Percentiles rank a stretch among this genome's conserved stretches.
These are phyloP conservation scores for Engystomops pustulosus DNA, from an alignment of 2,113 vertebrate genomes.

Conservation along the genomic window DNA sequence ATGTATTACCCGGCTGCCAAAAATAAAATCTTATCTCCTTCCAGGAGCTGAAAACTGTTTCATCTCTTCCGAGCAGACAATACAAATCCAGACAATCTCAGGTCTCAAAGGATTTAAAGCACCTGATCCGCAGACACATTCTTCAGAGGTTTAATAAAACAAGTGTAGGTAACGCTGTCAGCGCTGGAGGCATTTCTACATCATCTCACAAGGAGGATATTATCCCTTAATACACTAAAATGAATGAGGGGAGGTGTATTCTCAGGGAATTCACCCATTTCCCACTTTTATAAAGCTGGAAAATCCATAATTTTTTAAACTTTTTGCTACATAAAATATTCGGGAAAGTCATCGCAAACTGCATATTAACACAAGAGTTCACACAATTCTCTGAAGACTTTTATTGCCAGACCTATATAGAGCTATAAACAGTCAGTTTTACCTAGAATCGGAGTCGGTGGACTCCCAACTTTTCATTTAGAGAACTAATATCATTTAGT, in stretches of 20 bases:
- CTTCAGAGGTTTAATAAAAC: conserved; percentile 45
- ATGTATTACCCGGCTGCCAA: conserved; percentile 14
- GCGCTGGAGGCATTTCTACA: conserved; percentile 34
- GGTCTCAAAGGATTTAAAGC: conserved; percentile 42
- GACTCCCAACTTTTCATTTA: too few species aligned
- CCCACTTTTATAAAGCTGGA: too few species aligned
- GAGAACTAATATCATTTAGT: too few species aligned
- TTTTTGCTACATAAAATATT: background rate
- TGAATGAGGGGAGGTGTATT: background rate
- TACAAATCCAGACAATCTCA: conserved; percentile 41
- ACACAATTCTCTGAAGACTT: too few species aligned
- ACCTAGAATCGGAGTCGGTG: too few species aligned
- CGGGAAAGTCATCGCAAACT: background rate
- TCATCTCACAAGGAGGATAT: conserved; percentile 7
- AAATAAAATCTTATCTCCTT: conserved; percentile 43
- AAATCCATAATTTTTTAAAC: background rate
- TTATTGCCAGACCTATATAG: too few species aligned
- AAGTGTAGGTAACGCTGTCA: conserved; percentile 5
- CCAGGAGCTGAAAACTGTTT: conserved; percentile 28
- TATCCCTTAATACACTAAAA: conserved; percentile 3
- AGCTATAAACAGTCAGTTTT: too few species aligned
- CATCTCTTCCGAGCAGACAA: conserved; percentile 43
- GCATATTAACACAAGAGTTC: too few species aligned
- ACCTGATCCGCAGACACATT: conserved; percentile 44
- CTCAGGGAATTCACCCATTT: background rate